Base-by-base conservation (phyloP, 2,113 vertebrate species). In the Tachysurus fulvidraco region DNA sequence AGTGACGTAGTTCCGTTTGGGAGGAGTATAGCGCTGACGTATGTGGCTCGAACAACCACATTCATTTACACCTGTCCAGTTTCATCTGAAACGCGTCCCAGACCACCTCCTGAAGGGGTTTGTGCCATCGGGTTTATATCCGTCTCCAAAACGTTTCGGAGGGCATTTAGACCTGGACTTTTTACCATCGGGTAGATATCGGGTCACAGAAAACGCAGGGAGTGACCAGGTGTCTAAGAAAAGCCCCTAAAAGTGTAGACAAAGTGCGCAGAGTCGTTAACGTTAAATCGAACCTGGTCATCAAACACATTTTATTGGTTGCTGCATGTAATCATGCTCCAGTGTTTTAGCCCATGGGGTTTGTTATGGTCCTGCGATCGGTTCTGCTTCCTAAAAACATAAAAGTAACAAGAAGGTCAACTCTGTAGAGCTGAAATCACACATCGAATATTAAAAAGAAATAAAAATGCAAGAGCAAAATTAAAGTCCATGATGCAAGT, bases 401-500 rank as follows among this genome's bases (percentile, higher is more conserved):
- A 11, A n/a, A 11, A 4, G 64, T 8, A 44, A 8, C 69, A 44
- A 73, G 3, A 44, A 73, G 3, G 17, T 36, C 0, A 28, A 9
- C 17, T 41, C 17, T 8, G 16, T 52, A 52, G 73, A 77, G 1
- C 16, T 77, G 11, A 28, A 74, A 74, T 50, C 44, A 77, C 13
- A 4, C 71, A 4, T 17, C 2, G 21, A 73, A 8, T 1, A 23
- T 21, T 21, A 44, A 46, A 44, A 10, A 4, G 1, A 0, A 9
- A 11, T 46, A 28, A 28, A 28, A n/a, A 54, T 5, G 16, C 76
- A n/a, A 28, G 14, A 55, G n/a, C 30, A 54, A 30, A 79, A 57
- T 12, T 28, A n/a, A 81, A 81, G 36, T 19, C 14, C 54, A 80
- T 12, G 54, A 80, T 36, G 30, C 78, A 80, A 59, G 78, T 80